A percentile compares a stretch with the other conserved stretches of the same genome.
Evolutionary conservation across 2,888 invertebrate species (phyloP).

Genomic region (Mythimna ferrago): DNA sequence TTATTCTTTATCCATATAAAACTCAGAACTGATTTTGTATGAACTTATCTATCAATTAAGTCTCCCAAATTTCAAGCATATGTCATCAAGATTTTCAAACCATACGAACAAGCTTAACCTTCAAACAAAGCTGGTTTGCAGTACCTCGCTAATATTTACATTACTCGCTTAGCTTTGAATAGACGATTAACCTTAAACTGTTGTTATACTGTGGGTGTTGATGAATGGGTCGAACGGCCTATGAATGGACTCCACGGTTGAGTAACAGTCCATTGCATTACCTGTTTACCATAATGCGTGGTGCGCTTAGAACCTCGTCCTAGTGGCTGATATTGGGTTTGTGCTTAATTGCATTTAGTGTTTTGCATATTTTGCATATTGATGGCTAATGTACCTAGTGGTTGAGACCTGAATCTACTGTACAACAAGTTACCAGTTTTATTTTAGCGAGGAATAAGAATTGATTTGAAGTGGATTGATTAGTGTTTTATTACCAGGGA

Average conservation of each 20-base stretch:
- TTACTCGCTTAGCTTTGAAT: slow-evolving; percentile 41
- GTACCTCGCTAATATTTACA: slow-evolving; percentile 11
- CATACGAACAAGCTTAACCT: background rate
- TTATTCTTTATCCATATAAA: no score
- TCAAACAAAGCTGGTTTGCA: background rate
- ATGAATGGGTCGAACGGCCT: slow-evolving; percentile 57
- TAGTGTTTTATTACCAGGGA: no score
- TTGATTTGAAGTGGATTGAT: no score
- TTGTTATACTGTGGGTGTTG: slow-evolving; percentile 55
- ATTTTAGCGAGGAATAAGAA: background rate
- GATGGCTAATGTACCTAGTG: background rate
- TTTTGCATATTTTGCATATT: slow-evolving; percentile 37
- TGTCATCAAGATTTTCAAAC: background rate
- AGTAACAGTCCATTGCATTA: slow-evolving; percentile 43
- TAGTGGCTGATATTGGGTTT: slow-evolving; percentile 40
- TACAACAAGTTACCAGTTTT: background rate
- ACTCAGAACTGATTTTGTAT: no score
- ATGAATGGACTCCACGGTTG: slow-evolving; percentile 50
- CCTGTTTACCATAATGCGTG: slow-evolving; percentile 64
- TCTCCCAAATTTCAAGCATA: background rate
- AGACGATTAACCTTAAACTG: slow-evolving; percentile 16
- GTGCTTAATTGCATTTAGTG: slow-evolving; percentile 32
- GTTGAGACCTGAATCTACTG: background rate
- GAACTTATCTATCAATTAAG: background rate
- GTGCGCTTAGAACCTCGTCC: slow-evolving; percentile 59